These are phyloP conservation scores for Valencia hispanica DNA, from an alignment of 2,797 vertebrate genomes.

Conservation along the genomic window DNA sequence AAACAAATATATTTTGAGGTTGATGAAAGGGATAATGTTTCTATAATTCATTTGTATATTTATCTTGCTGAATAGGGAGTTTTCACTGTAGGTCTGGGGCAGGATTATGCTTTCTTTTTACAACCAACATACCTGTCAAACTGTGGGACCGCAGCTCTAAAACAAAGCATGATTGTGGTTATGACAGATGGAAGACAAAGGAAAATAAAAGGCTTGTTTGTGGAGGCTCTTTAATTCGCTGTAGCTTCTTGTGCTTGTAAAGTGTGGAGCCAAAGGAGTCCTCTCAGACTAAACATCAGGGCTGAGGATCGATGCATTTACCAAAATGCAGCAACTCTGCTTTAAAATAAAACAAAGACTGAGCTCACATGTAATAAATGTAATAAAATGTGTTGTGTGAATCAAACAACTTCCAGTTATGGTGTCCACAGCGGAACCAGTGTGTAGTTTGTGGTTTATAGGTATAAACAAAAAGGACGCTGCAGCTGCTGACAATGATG, in stretches of 20 bases:
- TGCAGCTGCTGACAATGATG: constrained; percentile 63
- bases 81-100: neutral
- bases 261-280: neutral
- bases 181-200: constrained; percentile 1
- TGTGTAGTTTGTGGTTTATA: constrained; percentile 38
- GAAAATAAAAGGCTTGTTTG: neutral
- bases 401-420: constrained; percentile 2
- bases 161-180: neutral
- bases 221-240: neutral
- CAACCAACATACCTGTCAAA: neutral
- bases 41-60: neutral
- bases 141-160: neutral
- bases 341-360: constrained; percentile 2
- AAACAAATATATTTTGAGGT: neutral
- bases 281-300: neutral
- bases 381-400: constrained; percentile 16
- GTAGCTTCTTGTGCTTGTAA: neutral
- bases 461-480: constrained; percentile 30
- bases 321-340: constrained; percentile 4
- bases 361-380: constrained; percentile 15
- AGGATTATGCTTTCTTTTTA: neutral
- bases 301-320: neutral
- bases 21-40: neutral
- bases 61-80: constrained; percentile 1
- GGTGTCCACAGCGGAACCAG: constrained; percentile 14